These are phyloP conservation scores for Acleris holmiana DNA, from an alignment of 2,888 invertebrate genomes.

Conservation along the genomic window DNA sequence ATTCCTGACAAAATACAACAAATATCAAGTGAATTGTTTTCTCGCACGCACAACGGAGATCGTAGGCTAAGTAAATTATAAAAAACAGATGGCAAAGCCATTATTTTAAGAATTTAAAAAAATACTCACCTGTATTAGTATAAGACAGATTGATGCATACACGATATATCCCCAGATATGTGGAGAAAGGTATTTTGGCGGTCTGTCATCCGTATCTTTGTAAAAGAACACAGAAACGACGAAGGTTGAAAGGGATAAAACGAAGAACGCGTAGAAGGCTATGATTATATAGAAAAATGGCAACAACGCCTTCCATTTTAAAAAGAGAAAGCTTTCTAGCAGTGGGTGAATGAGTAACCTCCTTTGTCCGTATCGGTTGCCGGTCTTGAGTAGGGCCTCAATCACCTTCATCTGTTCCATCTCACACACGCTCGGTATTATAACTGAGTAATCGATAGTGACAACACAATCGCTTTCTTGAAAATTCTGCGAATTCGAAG, in stretches of 20 bases:
- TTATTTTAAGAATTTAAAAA: background rate
- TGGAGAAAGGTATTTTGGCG: constrained; percentile 60
- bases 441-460: constrained; percentile 77
- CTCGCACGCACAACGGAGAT: too few species aligned
- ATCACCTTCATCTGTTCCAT: constrained; percentile 83
- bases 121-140: constrained; percentile 70
- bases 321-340: constrained; percentile 81
- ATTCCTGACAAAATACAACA: constrained; percentile 68
- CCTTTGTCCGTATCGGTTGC: constrained; percentile 76
- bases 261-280: constrained; percentile 75
- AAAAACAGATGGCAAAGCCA: too few species aligned
- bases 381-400: constrained; percentile 80
- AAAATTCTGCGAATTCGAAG: constrained; percentile 70
- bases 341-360: constrained; percentile 82
- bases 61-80: background rate
- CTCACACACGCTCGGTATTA: constrained; percentile 72
- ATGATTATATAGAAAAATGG: constrained; percentile 82
- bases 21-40: too few species aligned
- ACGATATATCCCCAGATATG: constrained; percentile 69
- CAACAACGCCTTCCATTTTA: constrained; percentile 83
- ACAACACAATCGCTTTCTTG: constrained; percentile 74
- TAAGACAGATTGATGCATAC: constrained; percentile 63
- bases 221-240: constrained; percentile 77
- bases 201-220: constrained; percentile 59
- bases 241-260: constrained; percentile 76